These are phyloP conservation scores for Sphenopsis melanotis DNA, from an alignment of 2,797 vertebrate genomes.

Conservation along the genomic window DNA sequence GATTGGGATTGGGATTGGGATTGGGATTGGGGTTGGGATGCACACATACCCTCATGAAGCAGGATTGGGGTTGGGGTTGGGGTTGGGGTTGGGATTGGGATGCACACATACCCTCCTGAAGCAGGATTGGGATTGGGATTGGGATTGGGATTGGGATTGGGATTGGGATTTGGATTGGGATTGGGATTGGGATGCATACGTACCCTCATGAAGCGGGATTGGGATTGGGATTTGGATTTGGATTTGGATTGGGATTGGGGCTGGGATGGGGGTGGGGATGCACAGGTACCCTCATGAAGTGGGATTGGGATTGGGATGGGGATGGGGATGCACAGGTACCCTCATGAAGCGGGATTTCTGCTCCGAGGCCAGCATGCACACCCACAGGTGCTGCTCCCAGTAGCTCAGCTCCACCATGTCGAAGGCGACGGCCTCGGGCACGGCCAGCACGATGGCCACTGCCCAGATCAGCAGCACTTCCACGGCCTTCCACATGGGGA, in stretches of 20 bases:
- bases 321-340: slow-evolving; percentile 48
- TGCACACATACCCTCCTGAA: too few relatives aligned
- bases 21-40: too few relatives aligned
- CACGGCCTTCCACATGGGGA: slow-evolving; percentile 86
- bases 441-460: slow-evolving; percentile 80
- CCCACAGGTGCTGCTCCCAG: slow-evolving; percentile 77
- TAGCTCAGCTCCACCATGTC: slow-evolving; percentile 83
- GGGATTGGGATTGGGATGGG: not conserved
- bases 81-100: too few relatives aligned
- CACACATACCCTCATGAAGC: not conserved
- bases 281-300: too few relatives aligned
- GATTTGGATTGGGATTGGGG: too few relatives aligned
- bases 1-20: too few relatives aligned
- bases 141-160: too few relatives aligned
- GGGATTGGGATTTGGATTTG: too few relatives aligned
- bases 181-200: too few relatives aligned
- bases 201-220: not conserved
- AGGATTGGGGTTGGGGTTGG: not conserved
- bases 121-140: too few relatives aligned
- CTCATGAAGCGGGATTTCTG: slow-evolving; percentile 80
- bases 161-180: too few relatives aligned
- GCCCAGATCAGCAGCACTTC: slow-evolving; percentile 87
- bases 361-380: slow-evolving; percentile 82
- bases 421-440: slow-evolving; percentile 85
- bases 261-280: not conserved